Evolutionary conservation across 2,113 vertebrate genomes (phyloP).

Genomic region (Odocoileus virginianus): DNA sequence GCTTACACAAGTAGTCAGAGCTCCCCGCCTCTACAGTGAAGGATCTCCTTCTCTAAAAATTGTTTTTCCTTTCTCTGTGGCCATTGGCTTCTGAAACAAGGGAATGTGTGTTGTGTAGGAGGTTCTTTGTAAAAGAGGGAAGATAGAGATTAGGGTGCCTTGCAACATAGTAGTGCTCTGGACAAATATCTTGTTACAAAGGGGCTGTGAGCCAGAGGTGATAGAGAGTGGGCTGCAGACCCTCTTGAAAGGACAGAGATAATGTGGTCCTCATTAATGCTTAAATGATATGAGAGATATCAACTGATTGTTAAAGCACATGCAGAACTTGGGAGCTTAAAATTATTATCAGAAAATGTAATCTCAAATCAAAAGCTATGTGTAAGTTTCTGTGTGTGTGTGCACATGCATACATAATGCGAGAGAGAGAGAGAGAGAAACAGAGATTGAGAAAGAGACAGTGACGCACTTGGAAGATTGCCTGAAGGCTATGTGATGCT

Average conservation of each 20-base stretch:
- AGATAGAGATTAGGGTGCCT: background rate
- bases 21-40: background rate
- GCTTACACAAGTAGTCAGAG: background rate
- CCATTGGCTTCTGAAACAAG: background rate
- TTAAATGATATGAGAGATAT: background rate
- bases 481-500: background rate
- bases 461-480: background rate
- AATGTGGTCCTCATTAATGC: background rate
- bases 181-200: background rate
- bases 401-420: background rate
- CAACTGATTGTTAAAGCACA: background rate
- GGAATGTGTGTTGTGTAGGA: background rate
- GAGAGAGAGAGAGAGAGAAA: background rate
- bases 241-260: background rate
- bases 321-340: background rate
- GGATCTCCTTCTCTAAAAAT: background rate
- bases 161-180: background rate
- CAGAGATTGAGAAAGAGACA: background rate
- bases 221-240: background rate
- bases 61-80: background rate
- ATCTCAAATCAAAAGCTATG: background rate
- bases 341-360: background rate
- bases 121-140: background rate
- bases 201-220: background rate
- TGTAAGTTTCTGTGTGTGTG: background rate